Percentiles rank a stretch among this genome's conserved stretches.
These are phyloP conservation scores for Iselma pallidipennis DNA, from an alignment of 2,888 invertebrate genomes.

Conservation along the genomic window DNA sequence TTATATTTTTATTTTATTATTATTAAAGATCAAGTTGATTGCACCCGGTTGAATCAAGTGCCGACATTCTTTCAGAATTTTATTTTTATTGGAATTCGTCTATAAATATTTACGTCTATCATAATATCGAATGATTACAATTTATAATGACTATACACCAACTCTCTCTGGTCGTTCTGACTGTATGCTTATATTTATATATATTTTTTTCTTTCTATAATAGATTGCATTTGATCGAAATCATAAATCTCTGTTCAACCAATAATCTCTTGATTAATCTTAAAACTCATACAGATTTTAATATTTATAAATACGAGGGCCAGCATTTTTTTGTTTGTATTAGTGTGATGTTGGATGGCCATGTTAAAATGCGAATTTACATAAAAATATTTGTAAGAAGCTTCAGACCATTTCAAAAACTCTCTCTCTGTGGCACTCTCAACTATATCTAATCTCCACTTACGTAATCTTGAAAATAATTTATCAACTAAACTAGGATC, in stretches of 20 bases:
- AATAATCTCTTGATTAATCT: constrained; percentile 26
- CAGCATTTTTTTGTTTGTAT: background rate
- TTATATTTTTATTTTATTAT: background rate
- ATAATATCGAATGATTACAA: background rate
- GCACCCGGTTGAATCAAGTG: background rate
- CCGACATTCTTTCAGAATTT: background rate
- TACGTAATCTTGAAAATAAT: background rate
- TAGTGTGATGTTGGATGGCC: constrained; percentile 5
- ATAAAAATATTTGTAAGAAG: constrained; percentile 27
- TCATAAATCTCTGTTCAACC: constrained; percentile 22
- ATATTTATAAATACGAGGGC: constrained; percentile 19
- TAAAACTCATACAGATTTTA: constrained; percentile 9
- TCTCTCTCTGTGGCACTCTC: no score
- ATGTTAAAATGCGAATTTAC: constrained; percentile 24
- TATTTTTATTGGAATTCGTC: background rate
- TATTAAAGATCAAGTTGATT: background rate
- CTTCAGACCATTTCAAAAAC: constrained; percentile 7
- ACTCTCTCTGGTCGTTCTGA: no score
- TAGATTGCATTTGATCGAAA: constrained; percentile 6
- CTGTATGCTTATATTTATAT: no score
- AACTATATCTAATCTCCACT: background rate
- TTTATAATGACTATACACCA: no score
- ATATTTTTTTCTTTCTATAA: no score
- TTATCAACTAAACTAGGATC: background rate
- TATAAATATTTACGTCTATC: background rate